Conservation (phyloP, 2,113 vertebrate genomes). For the Heterochromis multidens region DNA sequence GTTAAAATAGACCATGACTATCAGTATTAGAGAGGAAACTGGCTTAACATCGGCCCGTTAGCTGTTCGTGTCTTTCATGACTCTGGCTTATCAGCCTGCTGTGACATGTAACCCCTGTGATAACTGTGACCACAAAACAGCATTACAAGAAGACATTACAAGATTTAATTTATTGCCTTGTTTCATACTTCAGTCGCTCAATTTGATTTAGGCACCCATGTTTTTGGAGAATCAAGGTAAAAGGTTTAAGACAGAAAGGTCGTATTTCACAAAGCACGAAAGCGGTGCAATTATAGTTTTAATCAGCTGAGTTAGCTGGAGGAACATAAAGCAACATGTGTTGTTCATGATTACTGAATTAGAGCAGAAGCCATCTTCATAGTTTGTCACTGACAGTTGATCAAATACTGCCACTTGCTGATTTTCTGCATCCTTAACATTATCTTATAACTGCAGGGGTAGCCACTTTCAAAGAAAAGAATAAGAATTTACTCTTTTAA, state of each 20-base stretch:
- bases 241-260: slow-evolving; percentile 28
- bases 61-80: slow-evolving; percentile 30
- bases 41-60: slow-evolving; percentile 21
- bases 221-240: slow-evolving; percentile 22
- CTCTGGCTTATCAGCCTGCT: slow-evolving; percentile 24
- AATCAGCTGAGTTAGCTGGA: slow-evolving; percentile 1
- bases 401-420: slow-evolving; percentile 1
- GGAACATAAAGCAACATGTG: slow-evolving; percentile 8
- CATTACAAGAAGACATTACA: slow-evolving; percentile 19
- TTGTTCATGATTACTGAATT: not conserved
- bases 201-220: slow-evolving; percentile 16
- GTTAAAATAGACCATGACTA: slow-evolving; percentile 63
- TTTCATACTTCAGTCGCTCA: slow-evolving; percentile 17
- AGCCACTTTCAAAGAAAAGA: not conserved
- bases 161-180: slow-evolving; percentile 21
- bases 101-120: slow-evolving; percentile 9
- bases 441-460: not conserved
- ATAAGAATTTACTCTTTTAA: not conserved
- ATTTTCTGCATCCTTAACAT: not conserved
- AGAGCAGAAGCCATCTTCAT: not conserved
- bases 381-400: not conserved
- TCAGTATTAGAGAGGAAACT: slow-evolving; percentile 22
- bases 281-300: slow-evolving; percentile 26
- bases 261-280: slow-evolving; percentile 17
- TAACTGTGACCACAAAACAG: slow-evolving; percentile 29